Evolutionary conservation across 2,888 invertebrate species (phyloP), one percentile per base, ranked within the genome.

Genomic region (Pammene aurita): DNA sequence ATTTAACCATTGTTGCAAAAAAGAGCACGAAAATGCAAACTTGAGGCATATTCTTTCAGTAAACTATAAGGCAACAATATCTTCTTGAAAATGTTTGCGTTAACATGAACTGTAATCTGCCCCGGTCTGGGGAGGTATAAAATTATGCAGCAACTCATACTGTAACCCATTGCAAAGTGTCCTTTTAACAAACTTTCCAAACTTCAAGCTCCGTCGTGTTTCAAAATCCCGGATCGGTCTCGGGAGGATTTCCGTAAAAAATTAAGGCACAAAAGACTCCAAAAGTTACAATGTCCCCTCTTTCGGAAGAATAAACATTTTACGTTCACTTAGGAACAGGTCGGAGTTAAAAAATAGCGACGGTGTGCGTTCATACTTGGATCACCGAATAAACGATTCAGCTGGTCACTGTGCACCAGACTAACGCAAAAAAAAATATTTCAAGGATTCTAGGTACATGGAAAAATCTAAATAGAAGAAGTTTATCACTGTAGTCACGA

Each of bases 91-190:
- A 61, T 61, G 50, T 18, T 18, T 50, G 50, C 62, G 50, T 62
- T 52, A 67, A 48, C 55, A 55, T 14, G 61, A 67, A 68, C 67
- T 52, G 54, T 63, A 66, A 75, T 70, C 67, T 62, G 54, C 63
- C 72, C 64, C 58, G 74, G 75, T 75, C 60, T 61, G 73, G 74
- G 75, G 76, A 67, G 67, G 67, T 80, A 85, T 90, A 88, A 90
- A 89, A 91, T 91, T 91, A 90, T 90, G 83, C 89, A 88, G 81
- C 83, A 81, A 83, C 76, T 73, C 67, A 70, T 74, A 72, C 76
- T 82, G 82, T 86, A 90, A 91, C 89, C 90, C 90, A 91, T 91
- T 92, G 92, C 90, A 87, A 89, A 88, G 85, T 85, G 89, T 86
- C 86, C 88, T 89, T 90, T 86, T 89, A 88, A 88, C 88, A 85